phyloP scores from a whole-genome alignment of 2,113 vertebrate genomes.

The Phoxinus phoxinus region DNA sequence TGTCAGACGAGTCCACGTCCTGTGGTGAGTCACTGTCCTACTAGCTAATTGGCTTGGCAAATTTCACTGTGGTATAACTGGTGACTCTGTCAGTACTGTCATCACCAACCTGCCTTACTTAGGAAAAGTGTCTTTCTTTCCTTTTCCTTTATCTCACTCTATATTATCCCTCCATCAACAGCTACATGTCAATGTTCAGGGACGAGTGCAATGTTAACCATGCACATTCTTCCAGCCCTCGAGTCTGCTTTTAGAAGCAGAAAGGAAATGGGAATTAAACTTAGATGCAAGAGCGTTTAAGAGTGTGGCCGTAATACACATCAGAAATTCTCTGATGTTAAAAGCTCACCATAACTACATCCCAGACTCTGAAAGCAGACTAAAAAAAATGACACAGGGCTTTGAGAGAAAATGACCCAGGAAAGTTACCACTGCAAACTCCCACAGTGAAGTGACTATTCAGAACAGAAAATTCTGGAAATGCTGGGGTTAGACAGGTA shows the following conservation, averaged over 20 bases:
- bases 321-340: constrained; percentile 39
- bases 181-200: constrained; percentile 40
- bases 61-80: background rate
- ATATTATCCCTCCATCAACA: constrained; percentile 15
- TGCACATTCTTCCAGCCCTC: constrained; percentile 32
- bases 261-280: constrained; percentile 46
- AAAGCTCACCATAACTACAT: constrained; percentile 45
- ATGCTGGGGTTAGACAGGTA: constrained; percentile 3
- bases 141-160: background rate
- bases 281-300: constrained; percentile 46
- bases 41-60: background rate
- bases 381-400: constrained; percentile 30
- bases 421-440: constrained; percentile 33
- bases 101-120: background rate
- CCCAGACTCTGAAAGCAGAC: constrained; percentile 29
- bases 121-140: background rate
- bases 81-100: background rate
- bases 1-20: constrained; percentile 85
- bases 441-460: constrained; percentile 29
- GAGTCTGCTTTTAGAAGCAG: constrained; percentile 30
- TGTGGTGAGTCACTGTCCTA: constrained; percentile 85
- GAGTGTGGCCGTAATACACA: constrained; percentile 44
- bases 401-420: constrained; percentile 28
- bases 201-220: constrained; percentile 16
- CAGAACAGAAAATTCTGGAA: constrained; percentile 18